Conservation (phyloP, 2,113 vertebrate genomes). For the Pomatorhinus ruficollis region DNA sequence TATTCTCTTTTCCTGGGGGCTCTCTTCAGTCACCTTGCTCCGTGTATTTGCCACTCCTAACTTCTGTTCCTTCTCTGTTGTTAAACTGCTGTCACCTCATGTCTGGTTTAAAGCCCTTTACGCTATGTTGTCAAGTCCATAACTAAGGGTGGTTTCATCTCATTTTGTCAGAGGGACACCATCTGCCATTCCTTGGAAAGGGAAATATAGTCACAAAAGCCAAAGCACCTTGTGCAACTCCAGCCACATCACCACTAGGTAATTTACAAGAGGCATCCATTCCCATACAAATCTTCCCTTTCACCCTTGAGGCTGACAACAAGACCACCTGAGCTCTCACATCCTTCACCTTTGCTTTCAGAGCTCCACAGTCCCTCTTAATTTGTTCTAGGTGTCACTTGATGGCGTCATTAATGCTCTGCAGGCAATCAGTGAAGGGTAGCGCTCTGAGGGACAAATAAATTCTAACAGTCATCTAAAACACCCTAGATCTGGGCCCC, state of each 20-base stretch:
- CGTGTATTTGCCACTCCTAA: background rate
- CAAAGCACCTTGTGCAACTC: background rate
- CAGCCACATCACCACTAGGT: background rate
- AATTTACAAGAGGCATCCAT: background rate
- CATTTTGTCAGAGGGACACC: background rate
- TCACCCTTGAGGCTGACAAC: background rate
- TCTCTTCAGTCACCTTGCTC: background rate
- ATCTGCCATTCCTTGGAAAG: background rate
- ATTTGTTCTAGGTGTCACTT: background rate
- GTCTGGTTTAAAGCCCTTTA: background rate
- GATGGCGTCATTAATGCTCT: fast-evolving
- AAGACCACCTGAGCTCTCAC: background rate
- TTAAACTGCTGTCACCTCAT: background rate
- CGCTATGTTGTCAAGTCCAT: background rate
- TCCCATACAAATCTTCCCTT: background rate
- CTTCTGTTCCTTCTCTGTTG: background rate
- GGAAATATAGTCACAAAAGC: background rate
- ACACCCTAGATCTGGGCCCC: background rate
- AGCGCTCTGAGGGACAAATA: background rate
- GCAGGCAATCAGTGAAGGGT: background rate
- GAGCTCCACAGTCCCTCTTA: background rate
- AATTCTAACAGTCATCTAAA: background rate
- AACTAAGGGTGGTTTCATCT: background rate
- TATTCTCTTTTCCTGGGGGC: background rate
- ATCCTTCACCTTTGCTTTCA: background rate